Conservation (phyloP, 2,113 vertebrate genomes). For the Sorex araneus region DNA sequence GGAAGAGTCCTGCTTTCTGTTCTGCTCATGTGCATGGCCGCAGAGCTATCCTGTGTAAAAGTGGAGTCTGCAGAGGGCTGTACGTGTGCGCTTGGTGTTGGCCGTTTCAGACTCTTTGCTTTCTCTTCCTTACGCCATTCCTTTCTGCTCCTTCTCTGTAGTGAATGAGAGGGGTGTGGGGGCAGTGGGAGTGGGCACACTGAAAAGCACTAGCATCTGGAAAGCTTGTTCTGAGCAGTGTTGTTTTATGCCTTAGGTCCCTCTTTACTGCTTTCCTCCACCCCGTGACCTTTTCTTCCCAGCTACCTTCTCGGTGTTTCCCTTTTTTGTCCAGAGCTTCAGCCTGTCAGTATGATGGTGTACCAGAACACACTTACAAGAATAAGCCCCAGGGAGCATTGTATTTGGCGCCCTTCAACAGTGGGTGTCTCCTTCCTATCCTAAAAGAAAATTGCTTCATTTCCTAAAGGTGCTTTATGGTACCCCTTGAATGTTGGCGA, state of each 20-base stretch:
- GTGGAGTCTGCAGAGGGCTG: conserved; percentile 67
- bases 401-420: conserved; percentile 25
- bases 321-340: conserved; percentile 69
- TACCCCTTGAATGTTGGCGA: conserved; percentile 8
- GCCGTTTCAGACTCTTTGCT: conserved; percentile 73
- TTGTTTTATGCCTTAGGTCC: conserved; percentile 35
- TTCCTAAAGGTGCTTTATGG: conserved; percentile 57
- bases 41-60: conserved; percentile 80
- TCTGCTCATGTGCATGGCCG: conserved; percentile 86
- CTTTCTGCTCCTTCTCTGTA: conserved; percentile 37
- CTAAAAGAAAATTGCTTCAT: conserved; percentile 15
- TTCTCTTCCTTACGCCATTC: conserved; percentile 59
- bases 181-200: background rate
- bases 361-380: conserved; percentile 40
- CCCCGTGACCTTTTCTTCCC: conserved; percentile 40
- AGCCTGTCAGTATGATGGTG: background rate
- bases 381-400: conserved; percentile 56
- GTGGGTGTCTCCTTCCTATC: conserved; percentile 31
- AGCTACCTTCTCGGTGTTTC: conserved; percentile 51
- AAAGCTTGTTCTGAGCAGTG: background rate
- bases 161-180: conserved; percentile 45
- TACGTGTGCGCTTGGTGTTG: conserved; percentile 61
- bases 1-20: conserved; percentile 82
- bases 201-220: background rate
- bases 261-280: conserved; percentile 55